These are phyloP conservation scores for Auanema sp. DNA, from an alignment of 2,888 invertebrate genomes.

Conservation along the genomic window DNA sequence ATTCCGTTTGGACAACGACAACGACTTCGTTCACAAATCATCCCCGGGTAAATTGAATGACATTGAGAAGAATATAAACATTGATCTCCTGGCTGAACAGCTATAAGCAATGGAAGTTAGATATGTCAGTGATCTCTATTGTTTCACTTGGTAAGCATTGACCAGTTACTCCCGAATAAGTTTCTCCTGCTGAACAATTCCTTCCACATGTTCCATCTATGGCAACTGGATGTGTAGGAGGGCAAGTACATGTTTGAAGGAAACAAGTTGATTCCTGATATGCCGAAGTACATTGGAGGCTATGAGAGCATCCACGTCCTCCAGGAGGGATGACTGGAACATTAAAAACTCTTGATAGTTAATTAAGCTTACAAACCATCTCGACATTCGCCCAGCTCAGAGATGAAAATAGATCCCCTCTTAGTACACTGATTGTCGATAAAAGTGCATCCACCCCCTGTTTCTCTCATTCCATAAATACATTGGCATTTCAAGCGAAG, in stretches of 20 bases:
- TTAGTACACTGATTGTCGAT: conserved; percentile 59
- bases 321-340: conserved; percentile 63
- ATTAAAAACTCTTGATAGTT: not conserved
- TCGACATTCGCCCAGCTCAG: conserved; percentile 62
- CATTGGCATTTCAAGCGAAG: conserved; percentile 53
- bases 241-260: conserved; percentile 60
- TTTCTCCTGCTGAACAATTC: conserved; percentile 51
- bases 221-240: conserved; percentile 54
- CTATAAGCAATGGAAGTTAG: conserved; percentile 32
- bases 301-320: conserved; percentile 59
- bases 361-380: conserved; percentile 41
- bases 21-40: conserved; percentile 54
- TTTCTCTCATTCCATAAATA: conserved; percentile 61
- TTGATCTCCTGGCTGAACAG: conserved; percentile 59
- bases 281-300: conserved; percentile 60
- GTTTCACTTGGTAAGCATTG: conserved; percentile 52
- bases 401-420: conserved; percentile 62
- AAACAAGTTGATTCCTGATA: conserved; percentile 48
- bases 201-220: conserved; percentile 64
- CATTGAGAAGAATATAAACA: conserved; percentile 64
- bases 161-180: conserved; percentile 62
- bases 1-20: conserved; percentile 52
- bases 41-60: conserved; percentile 56
- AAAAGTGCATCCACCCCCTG: conserved; percentile 59
- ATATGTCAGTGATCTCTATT: not conserved